phyloP scores from a whole-genome alignment of 2,113 vertebrate genomes.

The Python bivittatus region DNA sequence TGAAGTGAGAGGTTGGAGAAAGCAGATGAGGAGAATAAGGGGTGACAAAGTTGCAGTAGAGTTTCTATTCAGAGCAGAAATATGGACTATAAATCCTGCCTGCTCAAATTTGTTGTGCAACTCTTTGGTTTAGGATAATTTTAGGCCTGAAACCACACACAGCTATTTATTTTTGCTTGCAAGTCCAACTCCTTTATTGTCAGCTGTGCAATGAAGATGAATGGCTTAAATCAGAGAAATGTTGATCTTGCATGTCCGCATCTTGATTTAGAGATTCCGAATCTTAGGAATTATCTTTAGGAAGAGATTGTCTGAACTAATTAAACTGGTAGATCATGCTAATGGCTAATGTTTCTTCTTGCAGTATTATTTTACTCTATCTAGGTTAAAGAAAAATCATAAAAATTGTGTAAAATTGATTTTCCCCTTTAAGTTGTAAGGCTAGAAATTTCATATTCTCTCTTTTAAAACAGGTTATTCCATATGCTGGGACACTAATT shows the following conservation, averaged over 20 bases:
- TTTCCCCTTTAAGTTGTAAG: neutral
- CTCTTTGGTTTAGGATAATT: neutral
- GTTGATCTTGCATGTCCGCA: neutral
- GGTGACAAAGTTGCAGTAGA: neutral
- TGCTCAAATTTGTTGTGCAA: neutral
- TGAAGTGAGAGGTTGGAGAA: neutral
- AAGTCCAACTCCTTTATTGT: neutral
- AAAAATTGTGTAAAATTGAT: neutral
- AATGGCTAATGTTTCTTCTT: neutral
- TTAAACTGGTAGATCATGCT: neutral
- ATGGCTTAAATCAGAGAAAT: neutral
- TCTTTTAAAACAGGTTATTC: slow-evolving; percentile 72
- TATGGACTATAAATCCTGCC: neutral
- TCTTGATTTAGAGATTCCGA: neutral
- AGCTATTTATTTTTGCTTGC: neutral
- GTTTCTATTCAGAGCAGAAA: neutral
- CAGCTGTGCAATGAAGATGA: neutral
- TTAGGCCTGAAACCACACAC: neutral
- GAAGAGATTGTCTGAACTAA: neutral
- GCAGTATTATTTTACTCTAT: neutral
- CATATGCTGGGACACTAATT: slow-evolving; percentile 83
- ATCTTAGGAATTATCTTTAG: neutral
- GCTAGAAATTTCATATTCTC: neutral
- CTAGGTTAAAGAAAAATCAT: neutral
- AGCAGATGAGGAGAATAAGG: neutral